A percentile compares a stretch with the other conserved stretches of the same genome.
phyloP scores from a whole-genome alignment of 2,888 invertebrate genomes.

The Lithodes maja region DNA sequence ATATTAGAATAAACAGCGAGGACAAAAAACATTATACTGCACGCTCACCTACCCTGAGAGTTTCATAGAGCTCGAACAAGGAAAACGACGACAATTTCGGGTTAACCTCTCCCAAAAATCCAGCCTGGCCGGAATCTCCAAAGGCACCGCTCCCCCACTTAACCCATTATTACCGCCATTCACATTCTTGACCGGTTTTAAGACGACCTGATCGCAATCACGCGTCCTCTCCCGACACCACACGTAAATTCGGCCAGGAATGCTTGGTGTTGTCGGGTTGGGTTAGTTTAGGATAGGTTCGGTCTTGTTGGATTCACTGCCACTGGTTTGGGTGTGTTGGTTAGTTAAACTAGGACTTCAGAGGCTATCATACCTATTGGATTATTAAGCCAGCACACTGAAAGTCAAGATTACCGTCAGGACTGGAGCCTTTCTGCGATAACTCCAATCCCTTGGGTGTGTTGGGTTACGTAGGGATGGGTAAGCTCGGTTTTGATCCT shows the following conservation, averaged over 20 bases:
- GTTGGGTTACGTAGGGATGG: too few relatives aligned
- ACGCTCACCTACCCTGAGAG: too few relatives aligned
- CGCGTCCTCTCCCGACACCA: not conserved
- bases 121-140: not conserved
- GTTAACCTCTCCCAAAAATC: not conserved
- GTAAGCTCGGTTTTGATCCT: too few relatives aligned
- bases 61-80: not conserved
- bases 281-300: not conserved
- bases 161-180: not conserved
- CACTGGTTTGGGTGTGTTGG: not conserved
- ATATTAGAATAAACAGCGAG: too few relatives aligned
- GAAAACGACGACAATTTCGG: not conserved
- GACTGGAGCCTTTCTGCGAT: too few relatives aligned
- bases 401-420: too few relatives aligned
- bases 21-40: too few relatives aligned
- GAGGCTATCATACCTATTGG: too few relatives aligned
- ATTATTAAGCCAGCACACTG: too few relatives aligned
- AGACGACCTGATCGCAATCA: not conserved
- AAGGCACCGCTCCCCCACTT: not conserved
- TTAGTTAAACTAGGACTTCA: too few relatives aligned
- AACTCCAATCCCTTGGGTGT: too few relatives aligned
- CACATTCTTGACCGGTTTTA: slow-evolving; percentile 1
- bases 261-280: not conserved
- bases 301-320: not conserved
- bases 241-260: not conserved